These are phyloP conservation scores for Drosophila bocqueti DNA, from an alignment of 1,140 invertebrate species.

Conservation along the genomic window DNA sequence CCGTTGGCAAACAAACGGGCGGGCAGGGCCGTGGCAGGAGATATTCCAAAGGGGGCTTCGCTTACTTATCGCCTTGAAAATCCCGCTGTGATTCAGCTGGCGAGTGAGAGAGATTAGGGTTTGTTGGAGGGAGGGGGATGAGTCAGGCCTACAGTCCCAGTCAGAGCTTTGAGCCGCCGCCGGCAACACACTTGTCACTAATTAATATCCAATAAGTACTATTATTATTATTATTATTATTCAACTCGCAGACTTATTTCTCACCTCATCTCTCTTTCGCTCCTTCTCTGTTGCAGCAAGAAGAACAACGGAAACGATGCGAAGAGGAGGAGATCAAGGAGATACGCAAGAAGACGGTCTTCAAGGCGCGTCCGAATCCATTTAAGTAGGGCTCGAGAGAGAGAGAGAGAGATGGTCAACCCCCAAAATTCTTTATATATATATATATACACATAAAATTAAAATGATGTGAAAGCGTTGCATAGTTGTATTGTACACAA, in stretches of 20 bases:
- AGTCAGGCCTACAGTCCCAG: conserved; percentile 13
- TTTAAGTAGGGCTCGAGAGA: conserved; percentile 63
- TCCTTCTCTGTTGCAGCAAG: conserved; percentile 70
- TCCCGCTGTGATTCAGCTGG: conserved; percentile 25
- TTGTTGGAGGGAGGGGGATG: not conserved
- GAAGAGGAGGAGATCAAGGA: conserved; percentile 70
- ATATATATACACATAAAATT: conserved; percentile 24
- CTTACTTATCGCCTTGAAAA: conserved; percentile 13
- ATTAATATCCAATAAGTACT: not conserved
- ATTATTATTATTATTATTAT: too few species aligned
- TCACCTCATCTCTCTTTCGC: not conserved
- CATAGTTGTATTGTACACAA: conserved; percentile 24
- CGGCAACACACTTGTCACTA: not conserved
- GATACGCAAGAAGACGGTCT: conserved; percentile 76
- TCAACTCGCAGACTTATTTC: not conserved
- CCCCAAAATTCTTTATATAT: conserved; percentile 16
- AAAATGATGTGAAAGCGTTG: conserved; percentile 23
- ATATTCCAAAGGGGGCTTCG: conserved; percentile 17
- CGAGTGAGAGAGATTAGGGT: conserved; percentile 17
- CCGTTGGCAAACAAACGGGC: conserved; percentile 38
- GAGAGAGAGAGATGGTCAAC: conserved; percentile 1
- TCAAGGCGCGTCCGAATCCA: conserved; percentile 84
- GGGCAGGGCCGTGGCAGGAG: not conserved
- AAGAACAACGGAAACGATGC: conserved; percentile 73
- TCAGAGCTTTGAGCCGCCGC: not conserved